Percentiles rank a stretch among this genome's conserved stretches.
Conservation (phyloP, 2,797 vertebrate species). For the Eulemur coronatus region DNA sequence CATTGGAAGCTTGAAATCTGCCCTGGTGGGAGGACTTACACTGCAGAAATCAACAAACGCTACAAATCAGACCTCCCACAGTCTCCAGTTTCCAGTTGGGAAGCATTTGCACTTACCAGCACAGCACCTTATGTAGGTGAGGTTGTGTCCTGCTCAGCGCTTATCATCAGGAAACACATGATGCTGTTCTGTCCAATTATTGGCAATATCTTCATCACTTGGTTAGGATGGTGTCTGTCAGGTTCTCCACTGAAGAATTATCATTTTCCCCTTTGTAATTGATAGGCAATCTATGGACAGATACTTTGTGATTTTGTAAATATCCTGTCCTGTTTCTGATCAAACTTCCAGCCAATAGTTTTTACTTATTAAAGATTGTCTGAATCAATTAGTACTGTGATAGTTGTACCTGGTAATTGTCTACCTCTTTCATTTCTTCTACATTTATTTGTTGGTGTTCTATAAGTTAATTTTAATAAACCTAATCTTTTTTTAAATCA, state of each 20-base stretch:
- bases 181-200: neutral
- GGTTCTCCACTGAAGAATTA: neutral
- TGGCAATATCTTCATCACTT: neutral
- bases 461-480: neutral
- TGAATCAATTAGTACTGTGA: neutral
- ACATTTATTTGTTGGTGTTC: neutral
- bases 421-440: neutral
- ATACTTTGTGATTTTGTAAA: neutral
- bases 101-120: neutral
- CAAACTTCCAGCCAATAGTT: neutral
- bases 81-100: neutral
- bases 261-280: neutral
- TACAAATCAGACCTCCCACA: neutral
- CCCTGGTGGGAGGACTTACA: neutral
- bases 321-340: neutral
- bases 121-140: neutral
- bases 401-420: neutral
- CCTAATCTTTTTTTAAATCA: too few relatives aligned
- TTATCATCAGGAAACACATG: neutral
- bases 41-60: neutral
- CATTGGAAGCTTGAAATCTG: neutral
- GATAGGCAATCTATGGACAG: neutral
- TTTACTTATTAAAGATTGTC: slow-evolving; percentile 15
- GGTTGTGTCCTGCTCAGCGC: neutral
- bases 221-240: neutral